Base-by-base conservation (phyloP, 2,797 vertebrate genomes). In the Leptatherina wallacei region DNA sequence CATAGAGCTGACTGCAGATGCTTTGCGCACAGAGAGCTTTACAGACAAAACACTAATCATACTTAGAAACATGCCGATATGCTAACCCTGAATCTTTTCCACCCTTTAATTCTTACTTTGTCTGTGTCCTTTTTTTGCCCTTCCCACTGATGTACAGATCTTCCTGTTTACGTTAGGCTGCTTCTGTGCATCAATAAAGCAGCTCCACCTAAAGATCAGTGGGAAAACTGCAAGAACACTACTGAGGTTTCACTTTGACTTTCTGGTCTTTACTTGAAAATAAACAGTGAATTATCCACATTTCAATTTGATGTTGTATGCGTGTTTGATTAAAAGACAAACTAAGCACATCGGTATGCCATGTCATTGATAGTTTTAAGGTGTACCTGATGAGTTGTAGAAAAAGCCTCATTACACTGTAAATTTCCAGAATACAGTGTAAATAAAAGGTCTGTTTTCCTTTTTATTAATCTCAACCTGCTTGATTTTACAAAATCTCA, bases 121-220 rank as follows among this genome's bases (percentile, higher is more conserved):
- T 61, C 65, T 29, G 33, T 91, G 89, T 74, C 91, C 91, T 92
- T 85, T 84, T 30, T 73, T 66, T 86, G 90, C 81, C 91, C 91
- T 92, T 92, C 88, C 55, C 56, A 74, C 63, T 64, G 85, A 87
- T 81, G 65, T 5, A 65, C 54, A 88, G 70, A 85, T 82, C 85
- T 89, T 89, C 88, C 88, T 82, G 83, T 88, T 87, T 51, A 88
- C 4, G 72, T 77, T 51, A 49, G 54, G 74, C 65, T 75, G 82
- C 78, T 88, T 87, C 85, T 86, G 80, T 84, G 71, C 73, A 78
- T 67, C 33, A 60, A 38, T 29, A 81, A 27, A 69, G 54, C 72
- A 90, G 85, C 90, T 70, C 87, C 91, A 33, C 85, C 88, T 77
- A 47, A 0, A 8, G 91, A 77, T 2, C 54, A 35, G 24, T 22